Conservation (phyloP, 2,797 vertebrate genomes). For the Syngnathus rostellatus region DNA sequence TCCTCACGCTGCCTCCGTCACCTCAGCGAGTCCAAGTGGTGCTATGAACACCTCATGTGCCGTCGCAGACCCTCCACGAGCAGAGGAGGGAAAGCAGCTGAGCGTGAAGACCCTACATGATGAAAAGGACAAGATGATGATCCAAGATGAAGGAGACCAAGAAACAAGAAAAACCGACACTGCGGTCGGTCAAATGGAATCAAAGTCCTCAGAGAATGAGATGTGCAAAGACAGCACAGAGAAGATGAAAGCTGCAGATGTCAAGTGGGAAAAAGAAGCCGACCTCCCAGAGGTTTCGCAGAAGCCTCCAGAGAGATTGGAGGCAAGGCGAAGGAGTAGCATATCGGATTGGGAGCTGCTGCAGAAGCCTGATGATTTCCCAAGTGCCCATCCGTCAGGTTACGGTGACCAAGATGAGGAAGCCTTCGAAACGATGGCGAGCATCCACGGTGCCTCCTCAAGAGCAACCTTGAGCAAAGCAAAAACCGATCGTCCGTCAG, state of each 20-base stretch:
- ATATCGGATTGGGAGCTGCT: slow-evolving; percentile 64
- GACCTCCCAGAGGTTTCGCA: slow-evolving; percentile 33
- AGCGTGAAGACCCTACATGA: slow-evolving; percentile 3
- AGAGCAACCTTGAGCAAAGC: slow-evolving; percentile 37
- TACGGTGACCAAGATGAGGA: slow-evolving; percentile 56
- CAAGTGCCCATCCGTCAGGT: slow-evolving; percentile 49
- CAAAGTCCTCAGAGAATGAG: slow-evolving; percentile 24
- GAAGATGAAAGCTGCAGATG: slow-evolving; percentile 25
- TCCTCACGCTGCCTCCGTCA: slow-evolving; percentile 59
- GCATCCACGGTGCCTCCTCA: slow-evolving; percentile 58
- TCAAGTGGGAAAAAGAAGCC: slow-evolving; percentile 12
- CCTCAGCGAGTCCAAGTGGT: slow-evolving; percentile 52
- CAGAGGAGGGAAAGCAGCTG: slow-evolving; percentile 21
- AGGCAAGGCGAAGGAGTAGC: slow-evolving; percentile 57
- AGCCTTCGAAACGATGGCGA: slow-evolving; percentile 50
- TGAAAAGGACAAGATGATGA: slow-evolving; percentile 21
- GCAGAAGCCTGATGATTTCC: slow-evolving; percentile 58
- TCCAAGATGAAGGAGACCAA: slow-evolving; percentile 23
- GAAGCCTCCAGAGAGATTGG: slow-evolving; percentile 42
- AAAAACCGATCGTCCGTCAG: slow-evolving; percentile 52
- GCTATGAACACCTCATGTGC: slow-evolving; percentile 41
- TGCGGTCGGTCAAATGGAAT: slow-evolving; percentile 10
- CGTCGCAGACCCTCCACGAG: slow-evolving; percentile 30
- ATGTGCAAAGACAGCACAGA: slow-evolving; percentile 31
- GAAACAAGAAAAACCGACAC: slow-evolving; percentile 7